Evolutionary conservation across 1,140 invertebrate species (phyloP), one percentile per base, ranked within the genome.

Genomic region (Belonocnema kinseyi): DNA sequence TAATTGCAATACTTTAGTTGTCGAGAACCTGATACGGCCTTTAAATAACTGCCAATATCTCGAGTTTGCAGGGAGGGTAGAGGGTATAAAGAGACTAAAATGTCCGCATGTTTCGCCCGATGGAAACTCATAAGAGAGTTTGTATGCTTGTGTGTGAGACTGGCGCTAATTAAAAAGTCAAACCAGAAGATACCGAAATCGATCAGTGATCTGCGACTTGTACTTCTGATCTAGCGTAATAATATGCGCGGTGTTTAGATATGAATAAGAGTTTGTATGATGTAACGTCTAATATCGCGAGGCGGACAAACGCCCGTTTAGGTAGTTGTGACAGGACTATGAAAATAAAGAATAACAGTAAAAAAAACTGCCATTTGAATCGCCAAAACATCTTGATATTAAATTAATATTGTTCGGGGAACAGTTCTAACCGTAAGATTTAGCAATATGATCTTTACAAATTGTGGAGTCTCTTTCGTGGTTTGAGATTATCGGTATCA

Each of bases 41-140:
- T 88, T 81, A 83, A 79, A 84, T 85, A 86, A 89, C 88, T 90
- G 88, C 88, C 88, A 90, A 85, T 83, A 87, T 79, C 80, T 85
- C 82, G 78, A 86, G 82, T 85, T 78, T 66, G 21, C 82, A 85
- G 83, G 73, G 77, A 80, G 75, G 78, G 74, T 52, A 56, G 72
- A 74, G 77, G 77, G 74, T 75, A 50, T 73, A 78, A 75, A 75
- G 53, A 33, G 13, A 74, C 70, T 50, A 13, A 77, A 58, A 80
- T 46, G 75, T 72, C 70, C 19, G 52, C 73, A 75, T 78, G 78
- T 84, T 79, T 80, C 76, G 77, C 78, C 80, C 72, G 50, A 66
- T 54, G 73, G 73, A 77, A 79, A 80, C 80, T 83, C 78, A 80
- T 78, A 81, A 75, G 73, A 80, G 17, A 58, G 54, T 50, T 51